Percentiles rank a stretch among this genome's conserved stretches.
These are phyloP conservation scores for Ciconia nigra DNA, from an alignment of 2,797 vertebrate species.

Conservation along the genomic window DNA sequence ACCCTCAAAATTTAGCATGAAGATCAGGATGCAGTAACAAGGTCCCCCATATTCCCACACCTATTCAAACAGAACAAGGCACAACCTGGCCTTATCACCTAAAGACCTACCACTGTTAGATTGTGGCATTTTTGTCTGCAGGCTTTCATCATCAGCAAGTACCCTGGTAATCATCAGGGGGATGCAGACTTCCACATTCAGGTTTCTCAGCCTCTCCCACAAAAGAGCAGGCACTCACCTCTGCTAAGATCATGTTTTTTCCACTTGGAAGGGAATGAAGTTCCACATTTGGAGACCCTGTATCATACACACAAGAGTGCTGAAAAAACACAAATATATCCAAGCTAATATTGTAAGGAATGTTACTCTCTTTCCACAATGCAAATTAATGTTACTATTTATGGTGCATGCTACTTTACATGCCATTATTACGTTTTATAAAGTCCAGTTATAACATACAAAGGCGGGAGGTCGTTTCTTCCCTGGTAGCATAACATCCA, in stretches of 20 bases:
- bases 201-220: neutral
- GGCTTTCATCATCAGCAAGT: neutral
- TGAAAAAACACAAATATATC: neutral
- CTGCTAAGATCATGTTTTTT: constrained; percentile 29
- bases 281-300: neutral
- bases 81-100: neutral
- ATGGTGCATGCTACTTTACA: neutral
- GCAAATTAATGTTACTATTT: neutral
- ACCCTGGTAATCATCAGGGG: neutral
- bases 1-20: neutral
- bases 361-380: neutral
- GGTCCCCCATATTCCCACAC: neutral
- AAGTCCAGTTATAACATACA: constrained; percentile 30
- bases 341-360: neutral
- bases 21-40: neutral
- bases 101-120: neutral
- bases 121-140: neutral
- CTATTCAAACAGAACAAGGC: neutral
- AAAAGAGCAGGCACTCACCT: constrained; percentile 58
- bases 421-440: neutral
- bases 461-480: neutral
- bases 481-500: constrained; percentile 35
- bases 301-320: neutral
- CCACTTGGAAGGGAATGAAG: constrained; percentile 62
- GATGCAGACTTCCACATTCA: neutral